Percentiles rank a stretch among this genome's conserved stretches.
These are phyloP conservation scores for Anoplolepis gracilipes DNA, from an alignment of 1,140 invertebrate species.

Conservation along the genomic window DNA sequence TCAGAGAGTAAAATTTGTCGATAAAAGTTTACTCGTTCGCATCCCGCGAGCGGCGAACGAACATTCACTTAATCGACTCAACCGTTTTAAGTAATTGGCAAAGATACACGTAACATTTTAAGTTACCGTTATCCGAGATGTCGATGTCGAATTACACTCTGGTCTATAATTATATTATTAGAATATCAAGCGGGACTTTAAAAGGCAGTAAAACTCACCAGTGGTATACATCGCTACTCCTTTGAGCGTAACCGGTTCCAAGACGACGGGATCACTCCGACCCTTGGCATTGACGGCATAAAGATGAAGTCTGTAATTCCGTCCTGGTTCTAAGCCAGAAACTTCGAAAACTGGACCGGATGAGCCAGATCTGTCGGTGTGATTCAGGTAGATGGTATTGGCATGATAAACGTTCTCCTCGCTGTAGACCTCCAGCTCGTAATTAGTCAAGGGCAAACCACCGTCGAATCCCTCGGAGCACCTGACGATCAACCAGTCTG, in stretches of 20 bases:
- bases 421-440: conserved; percentile 90
- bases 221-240: conserved; percentile 89
- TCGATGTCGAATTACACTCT: background rate
- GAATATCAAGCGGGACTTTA: background rate
- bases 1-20: background rate
- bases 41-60: background rate
- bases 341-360: conserved; percentile 89
- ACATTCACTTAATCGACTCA: background rate
- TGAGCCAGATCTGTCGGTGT: conserved; percentile 70
- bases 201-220: conserved; percentile 70
- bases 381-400: conserved; percentile 80
- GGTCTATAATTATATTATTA: background rate
- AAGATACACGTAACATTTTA: background rate
- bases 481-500: conserved; percentile 90
- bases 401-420: conserved; percentile 80
- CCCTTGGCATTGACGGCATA: conserved; percentile 95
- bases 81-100: background rate
- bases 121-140: background rate
- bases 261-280: conserved; percentile 91
- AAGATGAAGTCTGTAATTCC: conserved; percentile 90
- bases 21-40: background rate
- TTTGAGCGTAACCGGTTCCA: conserved; percentile 93
- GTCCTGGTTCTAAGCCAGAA: conserved; percentile 91
- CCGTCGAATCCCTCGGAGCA: conserved; percentile 95
- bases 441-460: conserved; percentile 93